Conservation (phyloP, 2,888 invertebrate genomes). For the Epirrhoe alternata region DNA sequence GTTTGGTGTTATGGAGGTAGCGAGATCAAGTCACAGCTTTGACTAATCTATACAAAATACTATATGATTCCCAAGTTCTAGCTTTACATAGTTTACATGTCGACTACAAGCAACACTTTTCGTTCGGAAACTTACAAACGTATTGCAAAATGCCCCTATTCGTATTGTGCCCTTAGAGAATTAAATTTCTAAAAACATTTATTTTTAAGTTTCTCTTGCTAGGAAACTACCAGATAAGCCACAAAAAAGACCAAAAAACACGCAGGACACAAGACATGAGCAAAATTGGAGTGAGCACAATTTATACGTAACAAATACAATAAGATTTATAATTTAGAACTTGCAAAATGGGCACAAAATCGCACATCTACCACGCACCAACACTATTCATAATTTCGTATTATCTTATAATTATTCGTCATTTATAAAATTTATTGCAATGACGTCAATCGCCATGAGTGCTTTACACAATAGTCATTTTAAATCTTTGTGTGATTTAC, state of each 20-base stretch:
- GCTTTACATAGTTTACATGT: not conserved
- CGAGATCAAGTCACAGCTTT: slow-evolving; percentile 2
- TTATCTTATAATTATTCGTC: not conserved
- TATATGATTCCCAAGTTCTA: not conserved
- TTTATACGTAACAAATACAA: not conserved
- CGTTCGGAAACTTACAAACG: not conserved
- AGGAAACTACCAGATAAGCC: not conserved
- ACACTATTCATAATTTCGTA: not conserved
- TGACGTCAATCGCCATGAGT: not conserved
- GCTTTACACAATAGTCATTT: not conserved
- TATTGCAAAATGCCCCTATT: not conserved
- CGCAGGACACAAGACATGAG: not conserved
- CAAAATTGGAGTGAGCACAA: not conserved
- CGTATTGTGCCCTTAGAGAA: not conserved
- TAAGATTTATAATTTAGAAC: not conserved
- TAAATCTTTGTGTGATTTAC: not conserved
- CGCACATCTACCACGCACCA: not conserved
- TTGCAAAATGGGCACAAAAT: not conserved
- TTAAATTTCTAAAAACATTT: not conserved
- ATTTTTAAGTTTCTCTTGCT: not conserved
- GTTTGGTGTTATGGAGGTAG: slow-evolving; percentile 37
- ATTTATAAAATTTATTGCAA: not conserved
- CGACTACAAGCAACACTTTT: not conserved
- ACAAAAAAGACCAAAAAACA: not conserved
- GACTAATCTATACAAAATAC: not conserved